Evolutionary conservation across 1,140 invertebrate species (phyloP).

Genomic region (Trichonephila clavata): DNA sequence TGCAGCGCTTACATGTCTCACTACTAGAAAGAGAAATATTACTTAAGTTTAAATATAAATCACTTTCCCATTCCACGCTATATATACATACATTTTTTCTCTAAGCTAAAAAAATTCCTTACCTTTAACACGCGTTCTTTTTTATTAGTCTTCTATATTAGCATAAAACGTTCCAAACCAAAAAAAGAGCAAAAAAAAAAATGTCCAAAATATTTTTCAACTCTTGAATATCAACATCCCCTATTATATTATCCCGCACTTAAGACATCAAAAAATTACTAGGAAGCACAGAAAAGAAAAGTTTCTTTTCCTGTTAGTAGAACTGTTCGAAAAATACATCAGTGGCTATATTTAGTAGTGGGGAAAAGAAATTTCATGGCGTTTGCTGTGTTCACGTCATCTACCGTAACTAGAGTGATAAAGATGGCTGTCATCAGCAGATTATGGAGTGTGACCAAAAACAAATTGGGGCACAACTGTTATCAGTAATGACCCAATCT

Average conservation of each 20-base stretch:
- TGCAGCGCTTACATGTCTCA: too few species aligned
- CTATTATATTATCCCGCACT: neutral
- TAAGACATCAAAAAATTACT: neutral
- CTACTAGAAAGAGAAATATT: too few species aligned
- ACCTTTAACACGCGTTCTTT: too few species aligned
- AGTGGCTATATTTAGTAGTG: neutral
- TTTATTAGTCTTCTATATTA: neutral
- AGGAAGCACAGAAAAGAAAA: neutral
- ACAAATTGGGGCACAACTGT: conserved; percentile 22
- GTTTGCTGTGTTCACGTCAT: neutral
- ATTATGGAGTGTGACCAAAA: conserved; percentile 25
- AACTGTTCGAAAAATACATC: neutral
- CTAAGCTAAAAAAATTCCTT: too few species aligned
- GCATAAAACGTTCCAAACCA: neutral
- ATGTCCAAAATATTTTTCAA: neutral
- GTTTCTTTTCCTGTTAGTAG: neutral
- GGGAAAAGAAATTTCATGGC: neutral
- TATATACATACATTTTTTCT: too few species aligned
- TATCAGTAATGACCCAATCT: conserved; percentile 27
- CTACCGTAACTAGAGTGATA: conserved; percentile 26
- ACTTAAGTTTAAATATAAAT: too few species aligned
- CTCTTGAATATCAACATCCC: neutral
- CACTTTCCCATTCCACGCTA: too few species aligned
- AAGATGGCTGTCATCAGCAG: conserved; percentile 37
- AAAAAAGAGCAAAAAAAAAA: neutral